phyloP scores from a whole-genome alignment of 2,113 vertebrate genomes.

The Dendropsophus ebraccatus region DNA sequence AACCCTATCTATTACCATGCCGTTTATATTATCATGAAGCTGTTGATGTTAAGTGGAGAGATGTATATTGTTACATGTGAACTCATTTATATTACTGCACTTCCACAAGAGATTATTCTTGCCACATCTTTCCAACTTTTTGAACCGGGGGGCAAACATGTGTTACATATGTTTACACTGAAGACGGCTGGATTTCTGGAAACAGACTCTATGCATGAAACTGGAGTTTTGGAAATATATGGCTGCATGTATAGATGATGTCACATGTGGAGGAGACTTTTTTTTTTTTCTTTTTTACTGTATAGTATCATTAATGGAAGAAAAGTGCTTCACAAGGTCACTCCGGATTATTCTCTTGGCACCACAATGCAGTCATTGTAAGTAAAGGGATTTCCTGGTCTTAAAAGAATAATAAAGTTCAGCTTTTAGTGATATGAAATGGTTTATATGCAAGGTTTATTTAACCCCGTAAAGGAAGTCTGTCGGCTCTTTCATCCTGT shows the following conservation, averaged over 20 bases:
- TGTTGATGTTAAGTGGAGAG: not conserved
- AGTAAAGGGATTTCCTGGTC: constrained; percentile 9
- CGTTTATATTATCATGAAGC: not conserved
- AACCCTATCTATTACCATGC: not conserved
- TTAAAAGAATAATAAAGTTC: not conserved
- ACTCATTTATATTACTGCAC: not conserved
- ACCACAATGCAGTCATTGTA: not conserved
- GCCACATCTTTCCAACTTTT: not conserved
- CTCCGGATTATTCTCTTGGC: not conserved
- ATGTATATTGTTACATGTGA: not conserved
- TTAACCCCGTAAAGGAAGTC: too few relatives aligned
- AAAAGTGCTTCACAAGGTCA: constrained; percentile 28
- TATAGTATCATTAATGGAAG: not conserved
- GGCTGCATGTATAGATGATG: not conserved
- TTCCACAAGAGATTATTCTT: constrained; percentile 20
- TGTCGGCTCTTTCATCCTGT: too few relatives aligned
- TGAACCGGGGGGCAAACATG: not conserved
- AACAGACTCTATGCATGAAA: not conserved
- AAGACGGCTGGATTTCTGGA: constrained; percentile 15
- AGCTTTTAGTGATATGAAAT: too few relatives aligned
- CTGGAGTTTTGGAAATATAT: constrained; percentile 2
- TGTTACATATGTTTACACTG: constrained; percentile 6
- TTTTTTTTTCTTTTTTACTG: not conserved
- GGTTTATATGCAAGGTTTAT: too few relatives aligned
- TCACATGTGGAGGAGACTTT: not conserved